These are phyloP conservation scores for Eilema caniola DNA, from an alignment of 2,888 invertebrate species.

Conservation along the genomic window DNA sequence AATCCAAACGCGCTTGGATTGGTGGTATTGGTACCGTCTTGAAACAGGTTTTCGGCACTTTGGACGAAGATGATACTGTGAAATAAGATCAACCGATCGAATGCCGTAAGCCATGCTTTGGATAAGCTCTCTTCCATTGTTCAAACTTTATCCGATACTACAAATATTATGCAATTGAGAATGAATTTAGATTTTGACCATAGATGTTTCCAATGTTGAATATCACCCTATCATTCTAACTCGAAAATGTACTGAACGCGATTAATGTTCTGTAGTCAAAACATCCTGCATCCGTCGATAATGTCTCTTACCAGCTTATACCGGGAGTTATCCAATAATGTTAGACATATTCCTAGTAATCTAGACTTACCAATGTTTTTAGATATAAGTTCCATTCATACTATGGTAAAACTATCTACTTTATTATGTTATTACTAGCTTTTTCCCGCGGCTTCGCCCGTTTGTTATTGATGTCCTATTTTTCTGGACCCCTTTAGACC, in stretches of 20 bases:
- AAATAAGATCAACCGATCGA: background rate
- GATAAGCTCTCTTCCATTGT: background rate
- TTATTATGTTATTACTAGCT: background rate
- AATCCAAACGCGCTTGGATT: background rate
- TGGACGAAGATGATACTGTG: background rate
- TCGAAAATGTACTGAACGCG: background rate
- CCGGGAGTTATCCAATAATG: background rate
- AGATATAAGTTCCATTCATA: background rate
- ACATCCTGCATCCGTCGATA: background rate
- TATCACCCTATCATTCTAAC: background rate
- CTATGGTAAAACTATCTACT: background rate
- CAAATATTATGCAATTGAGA: background rate
- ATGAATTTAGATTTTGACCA: background rate
- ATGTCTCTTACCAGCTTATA: background rate
- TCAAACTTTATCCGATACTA: background rate
- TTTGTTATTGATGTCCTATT: no score
- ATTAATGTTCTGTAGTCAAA: slow-evolving; percentile 2
- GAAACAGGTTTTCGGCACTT: background rate
- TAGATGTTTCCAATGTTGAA: background rate
- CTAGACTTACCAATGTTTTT: background rate
- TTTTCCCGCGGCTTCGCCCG: no score
- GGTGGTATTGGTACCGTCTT: background rate
- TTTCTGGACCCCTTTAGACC: no score
- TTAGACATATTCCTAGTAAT: no score
- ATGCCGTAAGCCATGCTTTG: background rate